A percentile compares a stretch with the other conserved stretches of the same genome.
Evolutionary conservation across 2,888 invertebrate species (phyloP).

Genomic region (Anodontia alba): DNA sequence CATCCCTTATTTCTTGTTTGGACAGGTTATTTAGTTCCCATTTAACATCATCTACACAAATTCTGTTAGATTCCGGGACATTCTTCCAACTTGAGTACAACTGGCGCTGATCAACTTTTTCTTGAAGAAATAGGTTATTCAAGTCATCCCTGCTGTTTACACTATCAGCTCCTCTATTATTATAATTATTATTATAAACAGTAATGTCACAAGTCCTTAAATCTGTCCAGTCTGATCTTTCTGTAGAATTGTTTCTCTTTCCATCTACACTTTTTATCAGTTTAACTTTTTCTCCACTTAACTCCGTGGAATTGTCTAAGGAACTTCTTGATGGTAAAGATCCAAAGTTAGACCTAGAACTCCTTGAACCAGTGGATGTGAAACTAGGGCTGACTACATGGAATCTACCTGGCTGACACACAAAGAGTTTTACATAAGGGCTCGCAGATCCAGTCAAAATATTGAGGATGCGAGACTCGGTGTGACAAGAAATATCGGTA

Average conservation of each 20-base stretch:
- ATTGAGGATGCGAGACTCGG: slow-evolving; percentile 21
- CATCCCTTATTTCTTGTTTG: neutral
- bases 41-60: neutral
- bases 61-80: neutral
- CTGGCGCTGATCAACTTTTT: neutral
- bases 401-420: neutral
- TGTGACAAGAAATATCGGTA: slow-evolving; percentile 21
- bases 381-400: neutral
- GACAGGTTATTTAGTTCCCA: neutral
- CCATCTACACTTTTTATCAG: neutral
- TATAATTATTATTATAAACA: neutral
- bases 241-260: neutral
- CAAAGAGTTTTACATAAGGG: neutral
- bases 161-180: neutral
- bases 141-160: neutral
- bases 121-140: neutral
- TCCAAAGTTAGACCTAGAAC: neutral
- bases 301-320: neutral
- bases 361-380: neutral
- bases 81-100: neutral
- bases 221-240: neutral
- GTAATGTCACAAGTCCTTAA: neutral
- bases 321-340: neutral
- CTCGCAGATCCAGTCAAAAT: slow-evolving; percentile 9
- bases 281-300: neutral